phyloP scores from a whole-genome alignment of 1,140 invertebrate genomes.

The Nymphalis io region DNA sequence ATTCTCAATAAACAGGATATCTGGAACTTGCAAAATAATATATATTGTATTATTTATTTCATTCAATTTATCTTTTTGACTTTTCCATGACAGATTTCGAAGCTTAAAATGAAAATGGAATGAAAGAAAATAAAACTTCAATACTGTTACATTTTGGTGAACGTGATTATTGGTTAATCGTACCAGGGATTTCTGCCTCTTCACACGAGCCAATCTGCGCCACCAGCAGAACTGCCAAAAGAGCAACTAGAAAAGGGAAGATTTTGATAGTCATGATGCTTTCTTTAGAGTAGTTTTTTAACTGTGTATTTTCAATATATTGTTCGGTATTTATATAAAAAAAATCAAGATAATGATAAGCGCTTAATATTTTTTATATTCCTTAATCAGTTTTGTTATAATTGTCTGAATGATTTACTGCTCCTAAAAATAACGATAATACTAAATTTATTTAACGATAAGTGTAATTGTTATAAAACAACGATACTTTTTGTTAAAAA shows the following conservation, averaged over 20 bases:
- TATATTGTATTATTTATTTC: neutral
- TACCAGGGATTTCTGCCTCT: constrained; percentile 12
- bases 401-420: neutral
- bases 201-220: constrained; percentile 6
- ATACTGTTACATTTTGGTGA: too few species aligned
- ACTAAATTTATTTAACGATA: too few species aligned
- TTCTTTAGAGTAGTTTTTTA: neutral
- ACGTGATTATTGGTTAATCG: neutral
- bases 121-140: too few species aligned
- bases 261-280: constrained; percentile 20
- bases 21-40: neutral
- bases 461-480: too few species aligned
- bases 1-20: neutral
- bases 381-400: neutral
- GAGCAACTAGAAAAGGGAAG: constrained; percentile 5
- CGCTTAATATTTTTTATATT: neutral
- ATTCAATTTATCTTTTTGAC: too few species aligned
- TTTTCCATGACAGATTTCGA: too few species aligned
- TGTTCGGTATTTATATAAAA: constrained; percentile 23
- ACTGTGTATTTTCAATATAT: neutral
- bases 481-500: too few species aligned
- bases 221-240: constrained; percentile 5
- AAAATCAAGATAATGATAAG: constrained; percentile 6
- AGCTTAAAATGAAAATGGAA: too few species aligned
- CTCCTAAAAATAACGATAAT: too few species aligned